Base-by-base conservation (phyloP, 1,140 invertebrate species). In the Neuroterus valhalla region DNA sequence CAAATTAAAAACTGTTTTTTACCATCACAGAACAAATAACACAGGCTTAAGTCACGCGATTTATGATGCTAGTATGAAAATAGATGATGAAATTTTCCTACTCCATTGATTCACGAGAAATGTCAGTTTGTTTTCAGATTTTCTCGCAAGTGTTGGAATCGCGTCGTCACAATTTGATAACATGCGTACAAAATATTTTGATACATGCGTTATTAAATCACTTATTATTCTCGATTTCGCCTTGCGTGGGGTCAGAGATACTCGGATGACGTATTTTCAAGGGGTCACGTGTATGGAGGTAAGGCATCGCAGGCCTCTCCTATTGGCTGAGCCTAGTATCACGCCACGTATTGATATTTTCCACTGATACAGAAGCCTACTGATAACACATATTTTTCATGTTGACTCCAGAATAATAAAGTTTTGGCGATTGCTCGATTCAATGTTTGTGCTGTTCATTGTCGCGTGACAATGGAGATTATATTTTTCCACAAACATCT, bases 221-320 rank as follows among this genome's bases (percentile, higher is more conserved):
- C 55, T 62, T 62, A 38, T 62, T 62, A 62, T 31, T 62, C 55
- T 26, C 31, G 10, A 23, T 31, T 31, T 62, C 8, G 55, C 23
- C 23, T 62, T 62, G 55, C 55, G 55, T 62, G 23, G 55, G 55
- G 55, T 62, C 55, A 62, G 55, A 62, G 55, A 62, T 62, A 38
- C 3, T 38, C 31, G 6, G 6, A 62, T 62, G 55, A 62, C 55
- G 55, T 62, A 31, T 26, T 8, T 62, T 14, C 14, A 31, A 62
- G 12, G 26, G 55, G 55, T 62, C 55, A 62, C 55, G 55, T 62
- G 55, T 23, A 31, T 31, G 55, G 55, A 62, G 55, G 55, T 62
- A 62, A 62, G 23, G 55, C 55, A 62, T 62, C 21, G 14, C 55
- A n/a, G 31, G 55, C 55, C 11, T 31, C 23, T 62, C 15, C 26